These are phyloP conservation scores for Cheilosia pagana DNA, from an alignment of 2,888 invertebrate genomes.

Conservation along the genomic window DNA sequence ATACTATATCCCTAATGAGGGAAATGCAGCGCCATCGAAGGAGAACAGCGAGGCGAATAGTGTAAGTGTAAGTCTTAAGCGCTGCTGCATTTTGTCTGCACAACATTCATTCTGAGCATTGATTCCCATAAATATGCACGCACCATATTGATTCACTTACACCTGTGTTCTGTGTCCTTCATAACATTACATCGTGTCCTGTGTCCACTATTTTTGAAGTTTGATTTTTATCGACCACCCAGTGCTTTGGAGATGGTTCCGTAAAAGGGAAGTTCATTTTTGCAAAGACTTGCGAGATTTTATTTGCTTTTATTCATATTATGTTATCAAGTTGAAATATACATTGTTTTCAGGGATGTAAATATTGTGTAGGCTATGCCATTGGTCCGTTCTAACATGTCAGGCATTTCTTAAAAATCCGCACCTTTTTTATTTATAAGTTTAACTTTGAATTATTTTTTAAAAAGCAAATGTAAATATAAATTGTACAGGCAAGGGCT, in stretches of 20 bases:
- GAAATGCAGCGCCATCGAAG: conserved; percentile 31
- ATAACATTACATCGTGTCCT: conserved; percentile 26
- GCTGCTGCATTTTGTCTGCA: conserved; percentile 57
- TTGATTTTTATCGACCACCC: neutral
- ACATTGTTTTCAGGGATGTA: too few relatives aligned
- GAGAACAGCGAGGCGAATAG: conserved; percentile 73
- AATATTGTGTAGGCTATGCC: too few relatives aligned
- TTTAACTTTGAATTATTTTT: too few relatives aligned
- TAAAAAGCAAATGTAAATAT: too few relatives aligned
- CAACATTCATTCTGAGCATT: conserved; percentile 56
- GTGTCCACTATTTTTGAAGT: conserved; percentile 7
- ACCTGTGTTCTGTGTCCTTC: conserved; percentile 60
- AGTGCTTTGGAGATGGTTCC: neutral
- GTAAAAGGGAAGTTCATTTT: too few relatives aligned
- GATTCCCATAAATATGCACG: conserved; percentile 55
- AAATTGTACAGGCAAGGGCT: too few relatives aligned
- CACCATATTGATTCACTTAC: conserved; percentile 49
- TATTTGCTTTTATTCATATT: too few relatives aligned
- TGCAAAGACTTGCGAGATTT: too few relatives aligned
- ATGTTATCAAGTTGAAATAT: too few relatives aligned
- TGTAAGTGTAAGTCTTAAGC: conserved; percentile 72
- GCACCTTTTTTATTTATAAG: too few relatives aligned
- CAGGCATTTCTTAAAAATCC: too few relatives aligned
- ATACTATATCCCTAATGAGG: conserved; percentile 65
- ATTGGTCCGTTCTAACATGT: too few relatives aligned